Base-by-base conservation (phyloP, 2,888 invertebrate species). In the Drosophila histrio region DNA sequence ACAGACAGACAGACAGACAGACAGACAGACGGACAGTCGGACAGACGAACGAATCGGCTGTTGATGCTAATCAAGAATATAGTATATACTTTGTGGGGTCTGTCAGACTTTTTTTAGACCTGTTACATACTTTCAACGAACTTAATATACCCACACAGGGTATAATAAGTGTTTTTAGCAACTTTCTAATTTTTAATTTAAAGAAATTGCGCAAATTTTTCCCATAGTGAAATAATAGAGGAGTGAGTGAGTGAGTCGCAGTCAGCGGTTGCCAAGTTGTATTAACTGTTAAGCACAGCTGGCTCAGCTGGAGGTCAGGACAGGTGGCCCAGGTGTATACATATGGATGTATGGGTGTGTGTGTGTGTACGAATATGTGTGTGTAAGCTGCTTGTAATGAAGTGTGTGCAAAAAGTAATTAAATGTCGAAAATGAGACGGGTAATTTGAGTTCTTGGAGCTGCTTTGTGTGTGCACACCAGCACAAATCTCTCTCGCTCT, bases 391-490 rank as follows among this genome's bases (percentile, higher is more conserved):
- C 73, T 73, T 79, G 85, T 79, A 85, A 79, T 82, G 74, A 77
- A 82, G 86, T 85, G 79, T 78, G 68, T 59, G 77, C 68, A 74
- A 82, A 83, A 83, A 87, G 86, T 83, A 83, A 83, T 83, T 87
- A 87, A 82, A 87, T 87, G 87, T 72, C 71, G 77, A 87, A 87
- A 82, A 81, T 78, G 85, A 78, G 76, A 84, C 72, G 79, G 70
- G 67, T 79, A 60, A 84, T 81, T 82, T 78, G 68, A 76, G 76
- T 60, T 70, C 63, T 50, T 61, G 28, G 50, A 39, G 46, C 32
- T 62, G 41, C 56, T 65, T 57, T 62, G 52, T 56, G 41, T 22
- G 28, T 5, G 9, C 36, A 44, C 54, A 52, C 32, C 32, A 44
- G 38, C 52, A 32, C 28, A 36, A 44, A 28, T 19, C 43, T 15